Evolutionary conservation across 2,888 invertebrate genomes (phyloP).

Genomic region (Epiblema foenella): DNA sequence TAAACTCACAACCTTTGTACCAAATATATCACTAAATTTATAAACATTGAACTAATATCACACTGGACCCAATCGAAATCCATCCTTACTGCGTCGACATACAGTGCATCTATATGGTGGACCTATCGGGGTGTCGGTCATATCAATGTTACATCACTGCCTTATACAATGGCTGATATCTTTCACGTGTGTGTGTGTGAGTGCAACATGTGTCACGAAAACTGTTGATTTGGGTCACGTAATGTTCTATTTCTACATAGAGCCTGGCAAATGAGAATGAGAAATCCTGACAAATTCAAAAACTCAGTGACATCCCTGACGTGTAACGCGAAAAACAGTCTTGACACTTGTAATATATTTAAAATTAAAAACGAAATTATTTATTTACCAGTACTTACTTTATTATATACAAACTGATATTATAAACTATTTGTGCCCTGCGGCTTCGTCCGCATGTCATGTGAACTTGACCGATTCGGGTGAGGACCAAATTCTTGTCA

Average conservation of each 20-base stretch:
- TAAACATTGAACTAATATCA: neutral
- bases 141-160: slow-evolving; percentile 23
- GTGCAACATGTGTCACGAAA: slow-evolving; percentile 24
- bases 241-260: slow-evolving; percentile 7
- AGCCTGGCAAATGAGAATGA: too few relatives aligned
- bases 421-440: too few relatives aligned
- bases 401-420: too few relatives aligned
- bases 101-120: neutral
- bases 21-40: slow-evolving; percentile 8
- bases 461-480: too few relatives aligned
- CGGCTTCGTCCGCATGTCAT: too few relatives aligned
- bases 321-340: too few relatives aligned
- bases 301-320: too few relatives aligned
- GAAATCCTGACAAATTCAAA: too few relatives aligned
- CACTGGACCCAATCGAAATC: neutral
- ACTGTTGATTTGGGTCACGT: slow-evolving; percentile 14
- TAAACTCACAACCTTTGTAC: slow-evolving; percentile 22
- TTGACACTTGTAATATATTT: too few relatives aligned
- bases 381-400: too few relatives aligned
- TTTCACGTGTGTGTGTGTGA: slow-evolving; percentile 21
- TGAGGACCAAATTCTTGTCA: too few relatives aligned
- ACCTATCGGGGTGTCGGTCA: neutral
- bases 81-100: neutral
- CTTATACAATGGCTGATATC: slow-evolving; percentile 48
- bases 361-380: too few relatives aligned